A percentile compares a stretch with the other conserved stretches of the same genome.
These are phyloP conservation scores for Deilephila porcellus DNA, from an alignment of 2,888 invertebrate genomes.

Conservation along the genomic window DNA sequence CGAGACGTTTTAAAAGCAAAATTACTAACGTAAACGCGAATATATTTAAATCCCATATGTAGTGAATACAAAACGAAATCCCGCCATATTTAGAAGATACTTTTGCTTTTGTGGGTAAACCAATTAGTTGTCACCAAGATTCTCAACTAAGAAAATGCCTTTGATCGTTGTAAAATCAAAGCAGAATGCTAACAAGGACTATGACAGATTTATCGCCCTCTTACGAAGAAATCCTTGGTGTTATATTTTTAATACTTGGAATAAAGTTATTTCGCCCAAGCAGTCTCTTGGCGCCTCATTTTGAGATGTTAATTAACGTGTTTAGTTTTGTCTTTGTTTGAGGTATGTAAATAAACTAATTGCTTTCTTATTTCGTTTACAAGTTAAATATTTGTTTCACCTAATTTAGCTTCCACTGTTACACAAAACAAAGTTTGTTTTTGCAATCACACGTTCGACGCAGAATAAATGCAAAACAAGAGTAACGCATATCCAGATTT, in stretches of 20 bases:
- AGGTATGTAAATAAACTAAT: constrained; percentile 21
- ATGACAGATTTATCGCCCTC: constrained; percentile 77
- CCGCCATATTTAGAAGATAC: constrained; percentile 60
- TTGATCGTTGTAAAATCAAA: constrained; percentile 79
- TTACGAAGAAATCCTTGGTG: constrained; percentile 65
- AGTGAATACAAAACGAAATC: constrained; percentile 48
- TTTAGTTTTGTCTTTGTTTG: constrained; percentile 26
- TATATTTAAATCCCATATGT: constrained; percentile 49
- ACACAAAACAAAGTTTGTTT: not conserved
- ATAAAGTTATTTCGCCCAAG: constrained; percentile 49
- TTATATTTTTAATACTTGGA: constrained; percentile 61
- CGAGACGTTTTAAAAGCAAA: constrained; percentile 69
- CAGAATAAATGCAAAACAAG: not conserved
- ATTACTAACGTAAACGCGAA: constrained; percentile 63
- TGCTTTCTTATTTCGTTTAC: constrained; percentile 19
- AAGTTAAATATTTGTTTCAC: not conserved
- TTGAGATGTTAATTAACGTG: constrained; percentile 30
- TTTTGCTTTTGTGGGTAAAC: constrained; percentile 64
- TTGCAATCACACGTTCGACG: not conserved
- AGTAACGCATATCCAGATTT: not conserved
- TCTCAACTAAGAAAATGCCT: constrained; percentile 64
- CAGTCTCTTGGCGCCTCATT: constrained; percentile 43
- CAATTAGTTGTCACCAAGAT: constrained; percentile 76
- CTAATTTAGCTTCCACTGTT: not conserved
- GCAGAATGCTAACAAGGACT: constrained; percentile 73